Percentiles rank a stretch among this genome's conserved stretches.
These are phyloP conservation scores for Fundulus diaphanus DNA, from an alignment of 2,797 vertebrate species.

Conservation along the genomic window DNA sequence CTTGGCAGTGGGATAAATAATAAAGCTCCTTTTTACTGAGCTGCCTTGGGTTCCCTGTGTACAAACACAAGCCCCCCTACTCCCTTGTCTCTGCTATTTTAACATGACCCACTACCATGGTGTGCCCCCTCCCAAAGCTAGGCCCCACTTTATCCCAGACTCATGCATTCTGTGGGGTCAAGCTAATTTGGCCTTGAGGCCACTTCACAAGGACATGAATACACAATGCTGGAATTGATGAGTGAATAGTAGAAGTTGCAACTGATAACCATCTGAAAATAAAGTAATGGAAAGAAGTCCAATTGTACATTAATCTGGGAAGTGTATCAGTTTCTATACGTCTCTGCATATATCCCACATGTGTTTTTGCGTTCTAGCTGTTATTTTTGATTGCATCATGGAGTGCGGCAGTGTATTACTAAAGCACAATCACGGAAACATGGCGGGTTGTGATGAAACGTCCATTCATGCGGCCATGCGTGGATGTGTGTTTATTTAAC, in stretches of 20 bases:
- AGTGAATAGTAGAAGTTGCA: constrained; percentile 20
- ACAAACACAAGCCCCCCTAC: constrained; percentile 64
- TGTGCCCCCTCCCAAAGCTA: constrained; percentile 50
- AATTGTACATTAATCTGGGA: constrained; percentile 1
- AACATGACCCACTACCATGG: constrained; percentile 53
- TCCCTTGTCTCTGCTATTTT: constrained; percentile 53
- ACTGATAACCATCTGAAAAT: constrained; percentile 43
- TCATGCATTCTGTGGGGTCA: constrained; percentile 22
- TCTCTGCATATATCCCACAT: constrained; percentile 34
- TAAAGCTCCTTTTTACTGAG: constrained; percentile 75
- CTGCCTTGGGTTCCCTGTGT: constrained; percentile 75
- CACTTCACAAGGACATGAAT: constrained; percentile 40
- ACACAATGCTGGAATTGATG: constrained; percentile 48
- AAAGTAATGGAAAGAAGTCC: constrained; percentile 30
- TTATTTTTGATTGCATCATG: constrained; percentile 72
- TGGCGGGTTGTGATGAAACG: constrained; percentile 63
- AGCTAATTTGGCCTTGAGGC: constrained; percentile 49
- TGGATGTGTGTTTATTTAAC: constrained; percentile 75
- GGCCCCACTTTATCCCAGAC: constrained; percentile 18
- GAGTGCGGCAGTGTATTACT: constrained; percentile 48
- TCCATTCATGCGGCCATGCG: constrained; percentile 71
- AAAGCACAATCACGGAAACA: constrained; percentile 61
- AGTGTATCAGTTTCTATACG: constrained; percentile 11
- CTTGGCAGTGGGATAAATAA: constrained; percentile 79
- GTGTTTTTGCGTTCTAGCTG: constrained; percentile 41